Evolutionary conservation across 2,888 invertebrate species (phyloP), one percentile per base, ranked within the genome.

Genomic region (Limnephilus auricula): DNA sequence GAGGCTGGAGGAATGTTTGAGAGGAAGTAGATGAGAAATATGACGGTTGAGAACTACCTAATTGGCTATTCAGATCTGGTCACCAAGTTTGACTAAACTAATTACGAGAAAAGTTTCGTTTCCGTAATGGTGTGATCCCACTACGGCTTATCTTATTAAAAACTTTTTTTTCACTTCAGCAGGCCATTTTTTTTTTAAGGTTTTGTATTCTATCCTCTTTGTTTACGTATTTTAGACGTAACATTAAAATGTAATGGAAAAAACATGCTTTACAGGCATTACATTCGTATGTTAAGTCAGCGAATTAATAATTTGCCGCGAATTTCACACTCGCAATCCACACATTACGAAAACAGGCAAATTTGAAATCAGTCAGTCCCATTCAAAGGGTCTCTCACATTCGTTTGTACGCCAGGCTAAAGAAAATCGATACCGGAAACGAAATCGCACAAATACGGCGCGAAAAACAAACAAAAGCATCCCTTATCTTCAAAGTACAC

Each of bases 391-490:
- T 40, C 65, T 84, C 34, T 37, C 83, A 37, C 84, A 78, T 83
- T 83, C 83, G 83, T 50, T 40, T 89, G 30, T 83, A 65, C 37
- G 80, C 83, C 5, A 82, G 82, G 83, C 89, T 83, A 89, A 89
- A 86, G 91, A 93, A 93, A 93, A 93, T 93, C 92, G 92, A 93
- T 93, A 93, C 87, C 87, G 65, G 86, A 90, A 92, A 92, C 92
- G 90, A 82, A 92, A 92, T 80, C 82, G 82, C 65, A 87, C 90
- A 89, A 83, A 34, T 31, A 84, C 32, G 50, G 40, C 32, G 83
- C 79, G 80, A 88, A 31, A 87, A 82, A 65, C 89, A 90, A 78
- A 92, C 91, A 90, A 93, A 93, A 93, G 89, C 87, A 89, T 86
- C 45, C 92, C 92, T 91, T 93, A 91, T 80, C 82, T 82, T 83